Conservation (phyloP, 1,140 invertebrate species). For the Cyclina sinensis region DNA sequence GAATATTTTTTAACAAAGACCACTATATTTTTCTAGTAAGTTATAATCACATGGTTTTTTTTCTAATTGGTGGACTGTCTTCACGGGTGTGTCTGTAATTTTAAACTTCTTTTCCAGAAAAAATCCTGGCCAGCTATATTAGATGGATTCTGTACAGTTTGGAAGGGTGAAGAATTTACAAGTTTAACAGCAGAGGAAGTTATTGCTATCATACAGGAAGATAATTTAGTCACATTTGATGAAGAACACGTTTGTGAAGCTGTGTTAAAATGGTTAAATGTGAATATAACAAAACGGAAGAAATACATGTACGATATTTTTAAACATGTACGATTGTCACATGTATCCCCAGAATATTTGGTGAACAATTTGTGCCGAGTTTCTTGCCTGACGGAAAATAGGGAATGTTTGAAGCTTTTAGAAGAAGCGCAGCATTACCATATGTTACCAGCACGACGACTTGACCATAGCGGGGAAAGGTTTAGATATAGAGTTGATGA, state of each 20-base stretch:
- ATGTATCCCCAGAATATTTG: constrained; percentile 69
- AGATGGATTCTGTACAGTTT: constrained; percentile 52
- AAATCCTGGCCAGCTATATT: constrained; percentile 46
- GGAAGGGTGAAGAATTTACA: constrained; percentile 55
- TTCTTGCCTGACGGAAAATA: constrained; percentile 28
- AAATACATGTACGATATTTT: constrained; percentile 49
- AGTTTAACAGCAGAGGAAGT: constrained; percentile 56
- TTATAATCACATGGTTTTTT: too few species aligned
- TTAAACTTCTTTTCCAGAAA: constrained; percentile 29
- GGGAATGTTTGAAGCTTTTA: constrained; percentile 38
- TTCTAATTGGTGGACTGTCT: background rate
- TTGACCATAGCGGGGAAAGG: constrained; percentile 39
- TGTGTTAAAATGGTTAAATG: constrained; percentile 60
- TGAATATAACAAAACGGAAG: constrained; percentile 29
- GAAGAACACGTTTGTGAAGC: constrained; percentile 71
- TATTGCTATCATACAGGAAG: constrained; percentile 52
- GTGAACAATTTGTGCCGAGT: constrained; percentile 51
- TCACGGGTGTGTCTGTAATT: too few species aligned
- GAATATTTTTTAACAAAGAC: too few species aligned
- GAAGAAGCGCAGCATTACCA: constrained; percentile 64
- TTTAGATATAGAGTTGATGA: constrained; percentile 46
- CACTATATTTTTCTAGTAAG: too few species aligned
- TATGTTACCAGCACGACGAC: constrained; percentile 38
- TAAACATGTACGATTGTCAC: constrained; percentile 57
- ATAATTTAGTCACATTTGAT: constrained; percentile 53